These are phyloP conservation scores for Festucalex cinctus DNA, from an alignment of 2,113 vertebrate genomes.

Conservation along the genomic window DNA sequence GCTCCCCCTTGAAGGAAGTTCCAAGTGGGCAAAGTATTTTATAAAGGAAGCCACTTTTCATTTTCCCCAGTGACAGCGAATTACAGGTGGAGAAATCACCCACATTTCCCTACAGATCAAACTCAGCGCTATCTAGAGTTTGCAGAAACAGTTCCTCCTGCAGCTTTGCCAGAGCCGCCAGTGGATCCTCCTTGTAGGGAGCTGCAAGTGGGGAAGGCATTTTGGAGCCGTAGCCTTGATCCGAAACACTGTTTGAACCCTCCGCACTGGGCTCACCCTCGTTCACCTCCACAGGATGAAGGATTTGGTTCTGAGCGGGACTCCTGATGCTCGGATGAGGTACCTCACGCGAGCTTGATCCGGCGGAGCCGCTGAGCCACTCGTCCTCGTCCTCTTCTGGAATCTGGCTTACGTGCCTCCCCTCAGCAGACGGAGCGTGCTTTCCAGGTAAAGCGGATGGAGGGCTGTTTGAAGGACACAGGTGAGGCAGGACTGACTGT, in stretches of 20 bases:
- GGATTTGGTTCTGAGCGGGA: not conserved
- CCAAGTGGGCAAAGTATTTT: too few species aligned
- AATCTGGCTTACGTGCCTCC: not conserved
- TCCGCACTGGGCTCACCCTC: slow-evolving; percentile 48
- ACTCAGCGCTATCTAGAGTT: slow-evolving; percentile 40
- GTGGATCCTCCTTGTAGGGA: slow-evolving; percentile 46
- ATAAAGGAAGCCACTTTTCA: too few species aligned
- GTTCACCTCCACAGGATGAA: slow-evolving; percentile 43
- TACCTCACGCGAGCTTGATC: slow-evolving; percentile 3
- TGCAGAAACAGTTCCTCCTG: slow-evolving; percentile 76
- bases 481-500: slow-evolving; percentile 6
- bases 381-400: slow-evolving; percentile 39
- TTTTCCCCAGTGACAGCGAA: not conserved
- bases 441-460: slow-evolving; percentile 5
- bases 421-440: slow-evolving; percentile 3
- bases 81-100: not conserved
- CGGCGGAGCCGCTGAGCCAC: slow-evolving; percentile 9
- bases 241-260: slow-evolving; percentile 78
- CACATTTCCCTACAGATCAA: slow-evolving; percentile 1
- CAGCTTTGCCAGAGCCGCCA: slow-evolving; percentile 73
- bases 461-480: slow-evolving; percentile 1
- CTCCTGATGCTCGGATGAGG: slow-evolving; percentile 26
- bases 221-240: slow-evolving; percentile 87
- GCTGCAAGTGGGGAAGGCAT: slow-evolving; percentile 67
- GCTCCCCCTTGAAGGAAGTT: too few species aligned